These are phyloP conservation scores for Osmerus eperlanus DNA, from an alignment of 2,113 vertebrate species.

Conservation along the genomic window DNA sequence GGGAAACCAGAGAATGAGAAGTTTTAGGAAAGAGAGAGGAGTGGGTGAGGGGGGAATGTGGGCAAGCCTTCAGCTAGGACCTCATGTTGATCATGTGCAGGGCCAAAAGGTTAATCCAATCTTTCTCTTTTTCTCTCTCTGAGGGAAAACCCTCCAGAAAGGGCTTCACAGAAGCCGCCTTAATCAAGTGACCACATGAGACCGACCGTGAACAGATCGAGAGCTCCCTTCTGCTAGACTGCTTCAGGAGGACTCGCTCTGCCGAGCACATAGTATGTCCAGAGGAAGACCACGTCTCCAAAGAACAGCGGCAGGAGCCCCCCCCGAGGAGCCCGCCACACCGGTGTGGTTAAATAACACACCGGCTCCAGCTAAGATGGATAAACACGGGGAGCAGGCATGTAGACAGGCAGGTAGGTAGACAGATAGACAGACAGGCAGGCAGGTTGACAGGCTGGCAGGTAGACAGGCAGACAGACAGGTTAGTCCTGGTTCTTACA, in stretches of 20 bases:
- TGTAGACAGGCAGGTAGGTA: no score
- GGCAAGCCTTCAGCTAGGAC: conserved; percentile 22
- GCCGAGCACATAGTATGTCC: background rate
- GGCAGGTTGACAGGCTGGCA: no score
- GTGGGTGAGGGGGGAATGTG: background rate
- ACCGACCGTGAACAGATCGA: background rate
- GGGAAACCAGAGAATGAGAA: background rate
- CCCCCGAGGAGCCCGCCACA: no score
- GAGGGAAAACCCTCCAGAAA: conserved; percentile 17
- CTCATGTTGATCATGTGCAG: conserved; percentile 63
- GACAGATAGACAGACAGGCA: no score
- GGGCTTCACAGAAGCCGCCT: conserved; percentile 1
- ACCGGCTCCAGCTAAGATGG: no score
- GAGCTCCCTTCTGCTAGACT: no score
- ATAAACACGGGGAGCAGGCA: no score
- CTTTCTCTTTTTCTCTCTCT: conserved; percentile 28
- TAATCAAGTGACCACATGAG: background rate
- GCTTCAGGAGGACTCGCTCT: background rate
- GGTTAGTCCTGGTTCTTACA: conserved; percentile 57
- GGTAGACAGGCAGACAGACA: no score
- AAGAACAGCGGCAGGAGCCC: background rate
- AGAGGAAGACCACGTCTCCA: background rate
- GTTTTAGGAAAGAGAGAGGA: background rate
- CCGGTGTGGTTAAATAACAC: no score
- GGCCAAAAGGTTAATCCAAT: conserved; percentile 21